Percentiles rank a stretch among this genome's conserved stretches.
Evolutionary conservation across 2,888 invertebrate species (phyloP).

Genomic region (Phengaris alcon): DNA sequence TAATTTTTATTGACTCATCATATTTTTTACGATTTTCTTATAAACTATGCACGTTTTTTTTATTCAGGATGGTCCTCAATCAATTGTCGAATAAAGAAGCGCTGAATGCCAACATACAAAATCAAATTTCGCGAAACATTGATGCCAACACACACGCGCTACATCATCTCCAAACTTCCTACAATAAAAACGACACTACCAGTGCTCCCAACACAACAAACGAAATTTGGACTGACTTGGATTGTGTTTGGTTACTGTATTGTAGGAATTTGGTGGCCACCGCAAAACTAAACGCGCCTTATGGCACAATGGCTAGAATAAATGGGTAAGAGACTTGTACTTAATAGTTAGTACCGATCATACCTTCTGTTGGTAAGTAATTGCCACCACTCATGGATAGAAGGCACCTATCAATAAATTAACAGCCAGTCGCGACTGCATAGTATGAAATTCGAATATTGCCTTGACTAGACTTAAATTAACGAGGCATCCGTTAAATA

Average conservation of each 20-base stretch:
- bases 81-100: conserved; percentile 57
- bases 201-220: conserved; percentile 46
- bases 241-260: conserved; percentile 80
- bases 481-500: no score
- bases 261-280: conserved; percentile 78
- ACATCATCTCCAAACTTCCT: conserved; percentile 60
- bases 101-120: conserved; percentile 49
- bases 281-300: conserved; percentile 71
- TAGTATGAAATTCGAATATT: no score
- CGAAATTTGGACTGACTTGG: conserved; percentile 63
- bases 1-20: no score
- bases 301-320: conserved; percentile 79
- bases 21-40: no score
- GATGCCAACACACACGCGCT: conserved; percentile 63
- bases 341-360: not conserved
- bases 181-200: conserved; percentile 44
- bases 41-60: not conserved
- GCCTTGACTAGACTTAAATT: no score
- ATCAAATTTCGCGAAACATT: conserved; percentile 59
- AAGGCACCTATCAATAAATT: not conserved
- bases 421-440: not conserved
- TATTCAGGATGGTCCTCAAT: conserved; percentile 56
- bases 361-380: not conserved
- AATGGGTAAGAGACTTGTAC: conserved; percentile 68
- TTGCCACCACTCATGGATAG: no score